Base-by-base conservation (phyloP, 1,140 invertebrate genomes). In the Cotesia typhae region DNA sequence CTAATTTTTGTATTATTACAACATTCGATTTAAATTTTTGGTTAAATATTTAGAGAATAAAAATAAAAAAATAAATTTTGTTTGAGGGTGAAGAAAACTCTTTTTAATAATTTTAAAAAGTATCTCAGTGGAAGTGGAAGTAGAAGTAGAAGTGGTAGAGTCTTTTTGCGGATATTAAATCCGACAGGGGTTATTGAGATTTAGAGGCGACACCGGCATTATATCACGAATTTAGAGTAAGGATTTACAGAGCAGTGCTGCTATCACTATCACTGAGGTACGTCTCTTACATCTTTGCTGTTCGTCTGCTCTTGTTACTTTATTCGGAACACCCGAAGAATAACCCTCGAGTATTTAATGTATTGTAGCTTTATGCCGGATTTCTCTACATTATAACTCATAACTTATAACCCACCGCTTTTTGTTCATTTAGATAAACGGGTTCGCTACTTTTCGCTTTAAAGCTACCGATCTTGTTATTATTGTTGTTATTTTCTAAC, bases 11-110 rank as follows among this genome's bases (percentile, higher is more conserved):
- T 17, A 17, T 17, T 17, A 17, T 17, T 17, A 17, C 17, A 17
- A 17, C 17, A 17, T 17, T 83, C 82, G 78, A 84, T 81, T 85
- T 85, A 86, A 85, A 87, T 87, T 86, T 80, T 28, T 28, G 79
- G 82, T 82, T 74, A 28, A 28, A 28, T 65, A 47, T 47, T 47
- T 7, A 6, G 41, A 47, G 4, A 9, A 6, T 41, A 47, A 47
- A 47, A 47, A 47, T 10, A 47, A 47, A 10, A 7, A 10, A 2
- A 6, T 47, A 47, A 47, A 9, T 7, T 47, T 47, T 47, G 6
- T 47, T 47, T 47, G 41, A 6, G 6, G 41, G 10, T 47, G 41
- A 2, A 10, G 1, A 47, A 47, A 47, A 47, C 41, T 47, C 41
- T 47, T 47, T 47, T 47, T 47, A 47, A 10, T 47, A 47, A 47